Conservation (phyloP, 2,113 vertebrate species). For the Coptodon bakossiorum region DNA sequence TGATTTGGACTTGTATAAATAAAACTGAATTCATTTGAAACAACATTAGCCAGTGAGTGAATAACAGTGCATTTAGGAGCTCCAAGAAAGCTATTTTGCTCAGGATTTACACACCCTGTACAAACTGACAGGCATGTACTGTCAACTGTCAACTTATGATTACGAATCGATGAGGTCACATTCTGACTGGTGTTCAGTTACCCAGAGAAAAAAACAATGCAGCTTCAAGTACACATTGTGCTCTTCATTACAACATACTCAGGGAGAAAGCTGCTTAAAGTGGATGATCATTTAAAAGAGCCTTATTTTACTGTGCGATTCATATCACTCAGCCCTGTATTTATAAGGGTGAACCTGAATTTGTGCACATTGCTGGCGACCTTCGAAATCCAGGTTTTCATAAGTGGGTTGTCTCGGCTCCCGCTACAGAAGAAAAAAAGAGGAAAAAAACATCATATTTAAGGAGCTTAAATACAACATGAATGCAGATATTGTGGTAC, state of each 20-base stretch:
- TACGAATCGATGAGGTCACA: not conserved
- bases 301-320: not conserved
- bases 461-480: not conserved
- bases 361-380: no score
- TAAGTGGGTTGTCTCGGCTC: conserved; percentile 1
- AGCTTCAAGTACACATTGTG: not conserved
- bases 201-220: not conserved
- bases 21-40: not conserved
- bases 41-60: not conserved
- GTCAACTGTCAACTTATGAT: not conserved
- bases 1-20: not conserved
- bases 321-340: not conserved
- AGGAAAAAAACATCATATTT: not conserved
- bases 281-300: not conserved
- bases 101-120: not conserved
- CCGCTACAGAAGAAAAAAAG: not conserved
- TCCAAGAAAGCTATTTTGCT: not conserved
- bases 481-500: not conserved
- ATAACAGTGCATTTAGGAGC: not conserved
- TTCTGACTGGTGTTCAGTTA: not conserved
- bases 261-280: not conserved
- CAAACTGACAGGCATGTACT: not conserved
- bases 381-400: conserved; percentile 26
- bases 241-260: not conserved
- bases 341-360: not conserved